Evolutionary conservation across 2,797 vertebrate species (phyloP), one percentile per base, ranked within the genome.

Genomic region (Chloroceryle inda): DNA sequence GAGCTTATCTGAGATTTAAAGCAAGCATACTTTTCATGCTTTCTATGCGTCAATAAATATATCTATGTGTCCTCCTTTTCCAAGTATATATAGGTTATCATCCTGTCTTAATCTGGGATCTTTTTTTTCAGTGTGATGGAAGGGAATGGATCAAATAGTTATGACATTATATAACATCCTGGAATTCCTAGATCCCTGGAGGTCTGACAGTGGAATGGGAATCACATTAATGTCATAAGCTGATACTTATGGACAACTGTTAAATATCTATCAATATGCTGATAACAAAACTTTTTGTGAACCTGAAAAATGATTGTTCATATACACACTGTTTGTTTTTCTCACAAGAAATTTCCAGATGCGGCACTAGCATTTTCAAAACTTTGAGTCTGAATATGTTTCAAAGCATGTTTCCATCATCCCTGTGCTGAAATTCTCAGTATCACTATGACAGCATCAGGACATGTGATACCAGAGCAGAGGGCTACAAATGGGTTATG

Each of bases 1-100:
- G 44, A 92, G 63, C 56, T 92, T 67, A 92, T 29, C 52, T 58
- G 37, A 89, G 64, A 79, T 76, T 78, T 33, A 92, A 93, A 90
- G 20, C 31, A 16, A 95, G 16, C 3, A 49, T 10, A 31, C 11
- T 9, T 55, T 84, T 86, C 31, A 55, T 38, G 40, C 42, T 47
- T 86, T 74, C 18, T 66, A 35, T 63, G 63, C 31, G 89, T 37
- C 31, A 71, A 72, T 69, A 91, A 74, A 85, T 58, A 69, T 37
- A 63, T 68, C 33, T 66, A 29, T 50, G 40, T 38, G 63, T 71
- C 40, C 24, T 82, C 56, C 33, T 95, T 88, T 44, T 76, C 14
- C 20, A 29, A 79, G 35, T 59, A 83, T 45, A 53, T 53, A 49
- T 20, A 89, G 18, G 14, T 58, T 80, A 62, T 58, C 27, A 26